phyloP scores from a whole-genome alignment of 2,113 vertebrate genomes.

The Ptychochromis oligacanthus region DNA sequence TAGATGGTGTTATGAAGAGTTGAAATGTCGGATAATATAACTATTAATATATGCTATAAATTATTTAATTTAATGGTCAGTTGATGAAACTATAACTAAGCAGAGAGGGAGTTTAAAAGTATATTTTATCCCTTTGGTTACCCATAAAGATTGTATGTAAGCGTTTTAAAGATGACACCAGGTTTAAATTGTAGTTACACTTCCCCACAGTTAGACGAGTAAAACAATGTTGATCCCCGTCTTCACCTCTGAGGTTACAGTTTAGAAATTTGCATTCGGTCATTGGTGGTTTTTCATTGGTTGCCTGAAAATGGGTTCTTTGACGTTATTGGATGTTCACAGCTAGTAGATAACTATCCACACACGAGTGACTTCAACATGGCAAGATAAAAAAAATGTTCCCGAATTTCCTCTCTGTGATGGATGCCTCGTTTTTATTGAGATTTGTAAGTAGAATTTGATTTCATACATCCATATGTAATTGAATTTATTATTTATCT shows the following conservation, averaged over 20 bases:
- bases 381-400: slow-evolving; percentile 1
- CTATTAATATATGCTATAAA: slow-evolving; percentile 65
- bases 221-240: not conserved
- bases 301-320: slow-evolving; percentile 57
- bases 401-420: slow-evolving; percentile 3
- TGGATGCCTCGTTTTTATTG: slow-evolving; percentile 24
- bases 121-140: slow-evolving; percentile 22
- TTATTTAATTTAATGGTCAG: slow-evolving; percentile 70
- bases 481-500: slow-evolving; percentile 16
- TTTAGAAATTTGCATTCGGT: slow-evolving; percentile 1
- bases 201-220: slow-evolving; percentile 11
- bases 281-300: slow-evolving; percentile 41
- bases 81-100: slow-evolving; percentile 1
- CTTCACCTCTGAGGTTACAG: not conserved
- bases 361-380: slow-evolving; percentile 39
- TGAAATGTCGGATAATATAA: slow-evolving; percentile 41
- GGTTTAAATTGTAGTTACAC: slow-evolving; percentile 15
- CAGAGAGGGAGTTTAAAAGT: slow-evolving; percentile 3
- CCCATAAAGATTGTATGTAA: slow-evolving; percentile 43
- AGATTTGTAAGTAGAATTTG: not conserved
- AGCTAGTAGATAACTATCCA: slow-evolving; percentile 14
- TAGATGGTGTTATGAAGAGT: slow-evolving; percentile 26
- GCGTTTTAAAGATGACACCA: slow-evolving; percentile 21
- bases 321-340: slow-evolving; percentile 58
- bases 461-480: not conserved